A percentile compares a stretch with the other conserved stretches of the same genome.
These are phyloP conservation scores for Pelecanoides urinatrix DNA, from an alignment of 2,113 vertebrate genomes.

Conservation along the genomic window DNA sequence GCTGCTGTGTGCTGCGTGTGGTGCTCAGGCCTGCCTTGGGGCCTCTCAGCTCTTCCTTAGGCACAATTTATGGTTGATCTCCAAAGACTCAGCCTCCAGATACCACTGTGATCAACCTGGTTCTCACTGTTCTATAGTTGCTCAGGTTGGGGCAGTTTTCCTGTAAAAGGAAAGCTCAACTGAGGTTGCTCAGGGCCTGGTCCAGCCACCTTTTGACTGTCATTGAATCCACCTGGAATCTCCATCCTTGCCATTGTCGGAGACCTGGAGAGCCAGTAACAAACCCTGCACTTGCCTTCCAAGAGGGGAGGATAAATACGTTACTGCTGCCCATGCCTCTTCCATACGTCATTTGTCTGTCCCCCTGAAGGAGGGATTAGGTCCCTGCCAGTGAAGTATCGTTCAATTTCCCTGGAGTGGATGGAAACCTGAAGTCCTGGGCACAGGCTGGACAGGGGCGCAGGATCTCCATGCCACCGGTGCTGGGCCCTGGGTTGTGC, in stretches of 20 bases:
- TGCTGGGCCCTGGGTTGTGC: neutral
- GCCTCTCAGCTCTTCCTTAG: neutral
- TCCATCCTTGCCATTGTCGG: neutral
- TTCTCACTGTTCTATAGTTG: neutral
- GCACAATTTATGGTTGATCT: neutral
- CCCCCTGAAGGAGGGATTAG: neutral
- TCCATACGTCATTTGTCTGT: fast-evolving
- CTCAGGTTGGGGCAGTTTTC: neutral
- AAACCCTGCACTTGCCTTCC: neutral
- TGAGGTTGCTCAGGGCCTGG: neutral
- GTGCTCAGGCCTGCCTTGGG: neutral
- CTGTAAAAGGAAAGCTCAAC: neutral
- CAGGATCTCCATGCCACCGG: neutral
- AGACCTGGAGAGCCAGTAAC: neutral
- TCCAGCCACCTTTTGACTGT: neutral
- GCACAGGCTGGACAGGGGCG: neutral
- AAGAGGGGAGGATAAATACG: neutral
- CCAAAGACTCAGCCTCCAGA: neutral
- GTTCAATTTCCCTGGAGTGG: fast-evolving
- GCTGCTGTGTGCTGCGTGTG: fast-evolving
- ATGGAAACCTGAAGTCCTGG: neutral
- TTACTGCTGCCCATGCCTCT: neutral
- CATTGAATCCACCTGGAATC: neutral
- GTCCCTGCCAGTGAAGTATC: neutral
- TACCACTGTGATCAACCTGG: neutral